Conservation (phyloP, 2,113 vertebrate species). For the Gulo gulo region DNA sequence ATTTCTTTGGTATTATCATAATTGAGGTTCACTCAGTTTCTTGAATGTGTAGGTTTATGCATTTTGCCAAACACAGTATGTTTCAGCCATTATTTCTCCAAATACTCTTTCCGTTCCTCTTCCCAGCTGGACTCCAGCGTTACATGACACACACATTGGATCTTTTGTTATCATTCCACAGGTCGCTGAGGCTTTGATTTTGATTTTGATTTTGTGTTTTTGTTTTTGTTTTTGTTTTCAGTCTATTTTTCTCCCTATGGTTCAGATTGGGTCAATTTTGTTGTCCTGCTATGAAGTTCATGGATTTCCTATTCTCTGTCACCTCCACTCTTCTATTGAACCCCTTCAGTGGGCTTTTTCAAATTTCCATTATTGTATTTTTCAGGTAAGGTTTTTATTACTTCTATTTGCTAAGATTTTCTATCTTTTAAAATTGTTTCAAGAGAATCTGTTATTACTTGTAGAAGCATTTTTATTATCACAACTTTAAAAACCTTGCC, state of each 20-base stretch:
- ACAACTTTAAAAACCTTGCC: neutral
- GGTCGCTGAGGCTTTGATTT: neutral
- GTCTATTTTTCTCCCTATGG: neutral
- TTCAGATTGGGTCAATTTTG: neutral
- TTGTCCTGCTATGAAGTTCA: neutral
- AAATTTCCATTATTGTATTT: neutral
- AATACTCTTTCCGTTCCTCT: neutral
- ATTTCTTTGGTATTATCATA: neutral
- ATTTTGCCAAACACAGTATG: neutral
- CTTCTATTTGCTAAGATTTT: neutral
- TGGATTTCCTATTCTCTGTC: neutral
- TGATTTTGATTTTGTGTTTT: neutral
- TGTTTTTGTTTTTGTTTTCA: neutral
- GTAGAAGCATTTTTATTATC: neutral
- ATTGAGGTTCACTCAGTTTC: neutral
- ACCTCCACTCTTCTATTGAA: neutral
- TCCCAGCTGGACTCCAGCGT: neutral
- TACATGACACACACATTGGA: neutral
- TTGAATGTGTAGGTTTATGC: neutral
- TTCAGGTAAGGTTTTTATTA: neutral
- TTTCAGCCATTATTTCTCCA: neutral
- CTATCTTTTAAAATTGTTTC: conserved; percentile 11
- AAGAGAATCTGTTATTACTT: conserved; percentile 12
- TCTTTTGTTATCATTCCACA: neutral
- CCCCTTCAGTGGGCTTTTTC: neutral